Conservation (phyloP, 2,888 invertebrate species). For the Oscheius sp. region DNA sequence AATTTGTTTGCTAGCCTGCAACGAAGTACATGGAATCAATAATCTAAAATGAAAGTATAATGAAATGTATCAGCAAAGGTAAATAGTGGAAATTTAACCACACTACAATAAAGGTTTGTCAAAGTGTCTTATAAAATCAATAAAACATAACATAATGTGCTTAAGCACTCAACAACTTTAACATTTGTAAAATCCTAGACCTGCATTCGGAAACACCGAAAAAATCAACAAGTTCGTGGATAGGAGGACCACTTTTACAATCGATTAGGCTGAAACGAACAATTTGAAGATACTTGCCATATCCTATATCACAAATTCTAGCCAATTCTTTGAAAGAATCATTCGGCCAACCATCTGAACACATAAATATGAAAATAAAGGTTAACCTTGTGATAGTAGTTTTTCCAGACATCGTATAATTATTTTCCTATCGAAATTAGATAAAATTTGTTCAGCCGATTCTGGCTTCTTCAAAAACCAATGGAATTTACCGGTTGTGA, state of each 20-base stretch:
- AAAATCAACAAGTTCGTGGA: constrained; percentile 61
- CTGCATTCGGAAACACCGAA: constrained; percentile 55
- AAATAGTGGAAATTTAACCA: too few species aligned
- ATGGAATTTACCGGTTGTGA: constrained; percentile 44
- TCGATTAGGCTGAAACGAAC: constrained; percentile 56
- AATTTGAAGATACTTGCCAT: constrained; percentile 37
- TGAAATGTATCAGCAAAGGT: too few species aligned
- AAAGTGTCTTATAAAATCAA: background rate
- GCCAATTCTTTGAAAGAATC: constrained; percentile 31
- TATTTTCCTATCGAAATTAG: background rate
- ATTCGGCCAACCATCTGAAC: constrained; percentile 31
- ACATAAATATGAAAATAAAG: background rate
- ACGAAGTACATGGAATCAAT: too few species aligned
- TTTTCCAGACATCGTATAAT: background rate
- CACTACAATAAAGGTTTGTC: background rate
- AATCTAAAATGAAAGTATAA: too few species aligned
- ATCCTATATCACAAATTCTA: constrained; percentile 22
- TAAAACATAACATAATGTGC: background rate
- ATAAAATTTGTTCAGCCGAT: constrained; percentile 29
- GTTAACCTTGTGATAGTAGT: background rate
- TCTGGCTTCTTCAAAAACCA: constrained; percentile 43
- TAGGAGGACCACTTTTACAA: constrained; percentile 62
- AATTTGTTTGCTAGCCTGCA: too few species aligned
- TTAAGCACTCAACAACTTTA: constrained; percentile 1
- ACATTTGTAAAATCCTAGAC: constrained; percentile 36